These are phyloP conservation scores for Pteruthius melanotis DNA, from an alignment of 2,113 vertebrate species.

Conservation along the genomic window DNA sequence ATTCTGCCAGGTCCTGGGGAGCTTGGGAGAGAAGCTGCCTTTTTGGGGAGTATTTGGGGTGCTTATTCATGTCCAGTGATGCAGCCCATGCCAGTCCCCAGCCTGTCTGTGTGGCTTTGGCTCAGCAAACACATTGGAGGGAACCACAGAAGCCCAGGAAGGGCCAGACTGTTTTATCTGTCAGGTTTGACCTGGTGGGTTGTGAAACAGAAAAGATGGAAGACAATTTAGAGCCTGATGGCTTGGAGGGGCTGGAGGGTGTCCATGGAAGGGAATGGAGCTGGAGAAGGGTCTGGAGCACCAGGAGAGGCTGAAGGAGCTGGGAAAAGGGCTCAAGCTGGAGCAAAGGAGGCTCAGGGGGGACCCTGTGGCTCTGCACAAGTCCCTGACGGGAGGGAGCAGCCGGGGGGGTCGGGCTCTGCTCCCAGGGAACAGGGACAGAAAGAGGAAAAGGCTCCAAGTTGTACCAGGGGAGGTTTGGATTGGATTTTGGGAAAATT, in stretches of 20 bases:
- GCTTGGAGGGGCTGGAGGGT: fast-evolving
- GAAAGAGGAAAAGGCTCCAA: fast-evolving
- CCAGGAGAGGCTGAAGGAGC: not conserved
- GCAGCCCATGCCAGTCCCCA: not conserved
- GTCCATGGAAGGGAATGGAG: not conserved
- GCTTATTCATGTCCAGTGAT: not conserved
- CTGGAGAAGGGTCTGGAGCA: not conserved
- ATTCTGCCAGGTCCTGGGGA: not conserved
- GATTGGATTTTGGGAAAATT: too few species aligned
- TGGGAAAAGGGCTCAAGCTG: not conserved
- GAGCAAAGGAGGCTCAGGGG: not conserved
- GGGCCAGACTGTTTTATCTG: not conserved
- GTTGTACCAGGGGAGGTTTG: fast-evolving
- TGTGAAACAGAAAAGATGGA: not conserved
- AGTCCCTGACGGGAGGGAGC: not conserved
- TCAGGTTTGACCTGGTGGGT: not conserved
- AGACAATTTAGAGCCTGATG: not conserved
- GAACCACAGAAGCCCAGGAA: not conserved
- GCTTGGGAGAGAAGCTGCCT: not conserved
- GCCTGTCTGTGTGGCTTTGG: not conserved
- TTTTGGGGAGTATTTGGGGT: not conserved
- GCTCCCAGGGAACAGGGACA: not conserved
- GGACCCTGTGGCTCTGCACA: not conserved
- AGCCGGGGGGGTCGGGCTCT: not conserved
- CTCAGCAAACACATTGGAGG: not conserved